phyloP scores from a whole-genome alignment of 1,140 invertebrate genomes.

The Luehdorfia chinensis region DNA sequence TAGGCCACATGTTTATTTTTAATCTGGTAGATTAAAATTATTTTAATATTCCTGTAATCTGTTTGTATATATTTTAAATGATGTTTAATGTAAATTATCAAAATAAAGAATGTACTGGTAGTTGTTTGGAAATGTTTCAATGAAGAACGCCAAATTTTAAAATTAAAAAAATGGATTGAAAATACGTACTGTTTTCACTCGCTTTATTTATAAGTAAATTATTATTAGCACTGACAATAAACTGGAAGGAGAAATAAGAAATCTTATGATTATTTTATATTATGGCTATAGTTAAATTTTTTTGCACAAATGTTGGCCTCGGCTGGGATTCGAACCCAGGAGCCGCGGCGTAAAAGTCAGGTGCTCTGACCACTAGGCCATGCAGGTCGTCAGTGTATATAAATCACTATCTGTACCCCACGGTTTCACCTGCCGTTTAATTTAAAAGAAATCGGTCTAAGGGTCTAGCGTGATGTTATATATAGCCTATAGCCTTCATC shows the following conservation, averaged over 20 bases:
- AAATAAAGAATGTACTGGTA: conserved; percentile 46
- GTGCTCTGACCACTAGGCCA: no score
- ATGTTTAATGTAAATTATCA: conserved; percentile 60
- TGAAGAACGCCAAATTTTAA: neutral
- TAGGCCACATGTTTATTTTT: conserved; percentile 6
- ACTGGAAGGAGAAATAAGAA: neutral
- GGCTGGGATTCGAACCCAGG: no score
- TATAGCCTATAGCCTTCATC: no score
- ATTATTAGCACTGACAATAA: neutral
- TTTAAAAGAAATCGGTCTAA: no score
- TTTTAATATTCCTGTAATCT: conserved; percentile 55
- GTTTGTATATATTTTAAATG: conserved; percentile 58
- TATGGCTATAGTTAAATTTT: neutral
- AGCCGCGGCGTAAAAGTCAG: no score
- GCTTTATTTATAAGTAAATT: conserved; percentile 9
- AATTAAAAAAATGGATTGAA: no score
- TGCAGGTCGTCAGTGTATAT: no score
- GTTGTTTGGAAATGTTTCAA: conserved; percentile 16
- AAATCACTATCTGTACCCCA: no score
- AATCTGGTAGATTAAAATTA: conserved; percentile 34
- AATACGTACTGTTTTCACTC: neutral
- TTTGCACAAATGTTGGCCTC: no score
- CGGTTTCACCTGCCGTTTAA: no score
- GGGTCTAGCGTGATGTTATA: no score
- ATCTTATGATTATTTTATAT: neutral